These are phyloP conservation scores for Diaperis boleti DNA, from an alignment of 2,888 invertebrate genomes.

Conservation along the genomic window DNA sequence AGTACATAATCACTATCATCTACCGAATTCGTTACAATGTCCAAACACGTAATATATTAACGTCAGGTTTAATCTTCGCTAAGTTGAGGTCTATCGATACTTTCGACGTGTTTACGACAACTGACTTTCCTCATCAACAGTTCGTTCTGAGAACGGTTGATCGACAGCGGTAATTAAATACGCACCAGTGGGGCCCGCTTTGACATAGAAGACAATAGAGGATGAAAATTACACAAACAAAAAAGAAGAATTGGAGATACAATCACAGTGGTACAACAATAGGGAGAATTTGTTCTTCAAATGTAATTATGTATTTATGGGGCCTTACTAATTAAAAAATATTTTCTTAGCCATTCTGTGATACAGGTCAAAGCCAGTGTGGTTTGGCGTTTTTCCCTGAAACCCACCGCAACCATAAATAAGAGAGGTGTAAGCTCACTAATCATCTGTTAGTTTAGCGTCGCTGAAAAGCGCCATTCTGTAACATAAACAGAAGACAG, in stretches of 20 bases:
- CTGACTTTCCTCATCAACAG: constrained; percentile 11
- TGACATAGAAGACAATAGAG: not conserved
- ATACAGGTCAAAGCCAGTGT: no score
- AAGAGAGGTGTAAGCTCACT: not conserved
- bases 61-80: constrained; percentile 31
- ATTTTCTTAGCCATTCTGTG: no score
- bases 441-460: constrained; percentile 1
- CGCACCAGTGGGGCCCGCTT: not conserved
- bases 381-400: no score
- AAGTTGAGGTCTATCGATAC: constrained; percentile 25
- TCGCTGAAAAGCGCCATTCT: not conserved
- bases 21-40: constrained; percentile 33
- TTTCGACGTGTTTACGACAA: constrained; percentile 29
- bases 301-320: no score
- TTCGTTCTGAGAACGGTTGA: not conserved
- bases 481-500: not conserved
- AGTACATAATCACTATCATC: constrained; percentile 26
- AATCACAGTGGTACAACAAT: no score
- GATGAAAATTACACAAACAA: not conserved
- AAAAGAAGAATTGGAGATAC: no score
- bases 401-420: not conserved
- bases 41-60: constrained; percentile 39
- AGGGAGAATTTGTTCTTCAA: no score
- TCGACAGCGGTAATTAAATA: constrained; percentile 7
- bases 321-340: no score